phyloP scores from a whole-genome alignment of 2,113 vertebrate species.

The Labeo rohita region DNA sequence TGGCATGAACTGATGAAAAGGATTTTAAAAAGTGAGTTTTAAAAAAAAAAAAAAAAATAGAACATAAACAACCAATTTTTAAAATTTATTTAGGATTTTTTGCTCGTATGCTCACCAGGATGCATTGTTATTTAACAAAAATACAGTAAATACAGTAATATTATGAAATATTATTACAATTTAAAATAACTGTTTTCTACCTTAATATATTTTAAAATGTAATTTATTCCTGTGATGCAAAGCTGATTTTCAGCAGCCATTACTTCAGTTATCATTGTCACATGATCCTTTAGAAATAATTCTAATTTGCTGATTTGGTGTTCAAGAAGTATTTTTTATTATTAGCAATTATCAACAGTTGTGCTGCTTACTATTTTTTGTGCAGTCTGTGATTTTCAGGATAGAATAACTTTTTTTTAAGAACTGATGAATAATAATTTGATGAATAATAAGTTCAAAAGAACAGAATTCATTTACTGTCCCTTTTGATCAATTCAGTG shows the following conservation, averaged over 20 bases:
- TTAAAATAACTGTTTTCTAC: not conserved
- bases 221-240: not conserved
- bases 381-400: not conserved
- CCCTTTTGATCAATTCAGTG: not conserved
- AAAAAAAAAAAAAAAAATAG: not conserved
- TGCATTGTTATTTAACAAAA: not conserved
- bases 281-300: not conserved
- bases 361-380: not conserved
- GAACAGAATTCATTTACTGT: not conserved
- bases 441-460: not conserved
- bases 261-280: not conserved
- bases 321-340: not conserved
- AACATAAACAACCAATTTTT: too few relatives aligned
- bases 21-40: not conserved
- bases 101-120: too few relatives aligned
- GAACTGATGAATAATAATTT: not conserved
- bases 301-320: not conserved
- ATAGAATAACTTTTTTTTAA: not conserved
- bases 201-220: not conserved
- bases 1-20: conserved; percentile 86
- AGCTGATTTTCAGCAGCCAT: not conserved
- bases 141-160: not conserved
- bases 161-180: not conserved
- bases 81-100: too few relatives aligned
- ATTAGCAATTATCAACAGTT: not conserved